Evolutionary conservation across 2,888 invertebrate genomes (phyloP), one percentile per base, ranked within the genome.

Genomic region (Embidobia sp.): DNA sequence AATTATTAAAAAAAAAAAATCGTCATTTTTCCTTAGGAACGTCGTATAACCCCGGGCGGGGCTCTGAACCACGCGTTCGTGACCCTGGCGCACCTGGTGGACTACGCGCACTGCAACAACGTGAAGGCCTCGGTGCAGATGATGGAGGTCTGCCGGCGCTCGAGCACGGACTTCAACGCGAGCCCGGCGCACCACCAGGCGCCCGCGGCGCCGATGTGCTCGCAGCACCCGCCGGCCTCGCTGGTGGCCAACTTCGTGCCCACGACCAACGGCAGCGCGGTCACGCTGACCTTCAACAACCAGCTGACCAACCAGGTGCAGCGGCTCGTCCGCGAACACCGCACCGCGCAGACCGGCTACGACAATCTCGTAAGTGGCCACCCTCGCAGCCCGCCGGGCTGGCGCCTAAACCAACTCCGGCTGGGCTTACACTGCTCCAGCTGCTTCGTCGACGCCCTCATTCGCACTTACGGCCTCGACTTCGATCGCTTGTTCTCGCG

Each of bases 61-160:
- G 98, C 98, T 7, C 90, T 98, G 82, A 97, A 97, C 90, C 98
- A 98, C 91, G 95, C 97, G 33, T 98, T 98, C 90, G 97, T 98
- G 37, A 95, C 96, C 29, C 91, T 98, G 79, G 95, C 96, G 0
- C 98, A 98, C 90, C 92, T 98, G 61, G 95, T 97, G 3, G 98
- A 98, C 90, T 98, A 98, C 90, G 97, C 97, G 8, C 98, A 98
- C 88, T 98, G 98, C 90, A 96, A 97, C 91, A 98, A 97, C 90
- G 98, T 98, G 16, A 98, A 98, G 90, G 97, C 98, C 15, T 97
- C 97, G 85, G 97, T 98, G 11, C 97, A 98, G 90, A 98, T 98
- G 95, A 98, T 98, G 98, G 98, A 98, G 91, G 93, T 93, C 42
- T 86, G 77, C 82, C 91, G 92, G 90, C 91, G 81, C 90, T 92